Conservation (phyloP, 2,113 vertebrate genomes). For the Pleuronectes platessa region DNA sequence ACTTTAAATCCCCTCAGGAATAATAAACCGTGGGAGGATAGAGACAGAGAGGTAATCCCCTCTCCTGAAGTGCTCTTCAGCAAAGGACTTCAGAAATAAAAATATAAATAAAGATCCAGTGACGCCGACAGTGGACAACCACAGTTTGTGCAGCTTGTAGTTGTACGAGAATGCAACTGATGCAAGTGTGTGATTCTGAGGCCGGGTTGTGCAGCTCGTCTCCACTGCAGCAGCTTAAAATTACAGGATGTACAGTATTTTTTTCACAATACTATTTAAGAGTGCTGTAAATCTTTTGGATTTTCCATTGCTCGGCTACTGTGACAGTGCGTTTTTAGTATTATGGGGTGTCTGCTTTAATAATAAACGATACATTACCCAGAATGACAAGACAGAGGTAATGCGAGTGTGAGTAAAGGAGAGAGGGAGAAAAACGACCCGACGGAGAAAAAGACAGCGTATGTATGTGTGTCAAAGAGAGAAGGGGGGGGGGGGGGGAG, state of each 20-base stretch:
- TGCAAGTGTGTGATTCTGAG: constrained; percentile 9
- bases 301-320: constrained; percentile 37
- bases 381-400: constrained; percentile 39
- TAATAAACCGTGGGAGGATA: constrained; percentile 49
- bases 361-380: constrained; percentile 55
- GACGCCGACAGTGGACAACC: constrained; percentile 31
- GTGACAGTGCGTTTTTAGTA: constrained; percentile 44
- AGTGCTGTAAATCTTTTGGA: constrained; percentile 32
- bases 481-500: not conserved
- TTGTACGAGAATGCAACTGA: constrained; percentile 16
- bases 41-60: constrained; percentile 63
- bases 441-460: constrained; percentile 8
- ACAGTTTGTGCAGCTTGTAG: constrained; percentile 23
- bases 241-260: constrained; percentile 36
- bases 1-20: constrained; percentile 51
- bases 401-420: constrained; percentile 10
- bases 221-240: constrained; percentile 19
- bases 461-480: constrained; percentile 32
- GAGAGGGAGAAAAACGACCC: constrained; percentile 22
- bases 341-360: constrained; percentile 51
- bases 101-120: constrained; percentile 1
- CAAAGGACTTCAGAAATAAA: constrained; percentile 56
- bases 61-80: constrained; percentile 70
- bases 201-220: not conserved
- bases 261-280: constrained; percentile 39